These are phyloP conservation scores for Volucella inanis DNA, from an alignment of 2,888 invertebrate genomes.

Conservation along the genomic window DNA sequence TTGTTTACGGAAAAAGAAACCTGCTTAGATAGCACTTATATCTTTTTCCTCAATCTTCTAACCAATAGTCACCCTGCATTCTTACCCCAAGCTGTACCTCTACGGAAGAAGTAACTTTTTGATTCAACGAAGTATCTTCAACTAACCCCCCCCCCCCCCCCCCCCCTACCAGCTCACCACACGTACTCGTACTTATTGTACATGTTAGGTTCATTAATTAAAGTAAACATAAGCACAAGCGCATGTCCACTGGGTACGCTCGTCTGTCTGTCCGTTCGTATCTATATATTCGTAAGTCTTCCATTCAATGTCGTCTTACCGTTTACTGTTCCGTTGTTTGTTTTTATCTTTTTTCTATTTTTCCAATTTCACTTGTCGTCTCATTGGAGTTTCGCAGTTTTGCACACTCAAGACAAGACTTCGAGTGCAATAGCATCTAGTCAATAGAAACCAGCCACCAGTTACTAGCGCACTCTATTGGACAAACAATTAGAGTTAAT, in stretches of 20 bases:
- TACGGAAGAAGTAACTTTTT: too few species aligned
- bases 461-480: conserved; percentile 63
- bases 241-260: conserved; percentile 15
- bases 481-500: conserved; percentile 71
- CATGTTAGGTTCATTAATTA: conserved; percentile 39
- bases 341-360: conserved; percentile 12
- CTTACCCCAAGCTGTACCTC: too few species aligned
- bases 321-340: conserved; percentile 17
- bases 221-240: conserved; percentile 41
- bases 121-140: too few species aligned
- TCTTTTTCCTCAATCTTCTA: too few species aligned
- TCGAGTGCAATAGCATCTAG: conserved; percentile 53
- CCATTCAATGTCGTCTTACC: background rate
- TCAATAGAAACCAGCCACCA: background rate
- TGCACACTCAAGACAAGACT: conserved; percentile 42
- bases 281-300: too few species aligned
- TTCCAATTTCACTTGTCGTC: conserved; percentile 37
- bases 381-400: conserved; percentile 29
- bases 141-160: background rate
- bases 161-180: background rate
- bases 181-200: background rate
- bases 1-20: too few species aligned
- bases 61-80: too few species aligned
- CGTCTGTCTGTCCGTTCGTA: background rate
- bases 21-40: too few species aligned